Base-by-base conservation (phyloP, 2,797 vertebrate species). In the Notamacropus eugenii region DNA sequence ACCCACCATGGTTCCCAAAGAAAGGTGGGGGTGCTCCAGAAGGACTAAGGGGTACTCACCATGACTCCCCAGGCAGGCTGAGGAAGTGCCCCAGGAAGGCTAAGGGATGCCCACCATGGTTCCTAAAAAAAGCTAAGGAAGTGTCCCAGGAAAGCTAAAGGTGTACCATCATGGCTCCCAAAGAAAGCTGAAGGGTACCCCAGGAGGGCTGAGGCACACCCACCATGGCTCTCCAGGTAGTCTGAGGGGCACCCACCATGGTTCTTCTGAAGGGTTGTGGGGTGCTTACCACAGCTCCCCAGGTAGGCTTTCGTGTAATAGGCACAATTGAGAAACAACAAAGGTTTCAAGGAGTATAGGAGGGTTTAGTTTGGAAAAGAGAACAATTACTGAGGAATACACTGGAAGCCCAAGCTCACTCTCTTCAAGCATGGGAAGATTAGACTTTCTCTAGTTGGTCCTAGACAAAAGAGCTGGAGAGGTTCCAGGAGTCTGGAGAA, bases 151-250 rank as follows among this genome's bases (percentile, higher is more conserved):
- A 34, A 29, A 46, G 52, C 12, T 58, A 28, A 58, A 29, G 57
- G 57, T 46, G 55, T 11, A 50, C 59, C 54, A 59, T 59, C 24
- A 91, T 92, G 52, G n/a, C 3, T 56, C 55, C 22, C 22, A 22
- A 22, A 24, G 19, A 56, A 94, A 92, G 92, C 94, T 96, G 93
- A 31, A 91, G 94, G 94, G 93, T 59, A 94, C 54, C 1, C 22
- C 3, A 0, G 9, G 55, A 55, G 34, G 34, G 1, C n/a, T 29
- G 5, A 67, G 34, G 5, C 4, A 14, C 9, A 13, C 56, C 56
- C 27, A 14, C 29, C 56, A 46, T 50, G 40, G 11, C 50, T 50
- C n/a, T n/a, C 13, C 57, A 9, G 40, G 28, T 24, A 8, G 92
- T 34, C 31, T 62, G 13, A 62, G 29, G 62, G 34, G 55, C n/a